Evolutionary conservation across 2,797 vertebrate genomes (phyloP), one percentile per base, ranked within the genome.

Genomic region (Helicolenus hilgendorfi): DNA sequence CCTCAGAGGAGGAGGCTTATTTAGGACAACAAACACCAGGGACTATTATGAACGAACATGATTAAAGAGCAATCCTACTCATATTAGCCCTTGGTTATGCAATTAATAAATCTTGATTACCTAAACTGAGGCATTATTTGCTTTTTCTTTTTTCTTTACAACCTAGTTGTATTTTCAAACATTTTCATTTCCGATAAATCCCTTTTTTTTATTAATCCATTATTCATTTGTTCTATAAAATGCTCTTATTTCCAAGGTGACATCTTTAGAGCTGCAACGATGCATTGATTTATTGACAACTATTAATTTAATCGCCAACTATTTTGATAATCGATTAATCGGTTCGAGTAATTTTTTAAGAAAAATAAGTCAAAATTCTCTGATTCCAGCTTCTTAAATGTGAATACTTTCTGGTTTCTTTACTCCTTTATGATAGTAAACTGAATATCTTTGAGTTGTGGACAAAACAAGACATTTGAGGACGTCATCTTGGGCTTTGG

Each of bases 41-140:
- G 69, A 88, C 85, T 77, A 81, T 72, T 36, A 69, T 11, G n/a
- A 77, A 69, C 11, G n/a, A 77, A 38, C 7, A 10, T 11, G 14
- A 83, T 81, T 24, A 80, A 74, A 64, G 4, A 27, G 3, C 11
- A 64, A 62, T 69, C n/a, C 55, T 20, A 33, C n/a, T 31, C 24
- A 18, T 72, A 72, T 68, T 49, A 80, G 9, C 20, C 24, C 41
- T n/a, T 27, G 11, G 35, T 60, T 76, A 77, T 78, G 33, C 62
- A 76, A 22, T 74, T 65, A 79, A 82, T 74, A 69, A 1, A 87
- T 35, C 36, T 6, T 33, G 33, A 82, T 73, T 63, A 72, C 22
- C 22, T 45, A 41, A 65, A 4, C 11, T 38, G 26, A 56, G 4
- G 24, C 8, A 13, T 24, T 10, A 18, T 67, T 73, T 4, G 0